Conservation (phyloP, 37 sponge, comb jelly and placozoan species). For the Halichondria panicea region DNA sequence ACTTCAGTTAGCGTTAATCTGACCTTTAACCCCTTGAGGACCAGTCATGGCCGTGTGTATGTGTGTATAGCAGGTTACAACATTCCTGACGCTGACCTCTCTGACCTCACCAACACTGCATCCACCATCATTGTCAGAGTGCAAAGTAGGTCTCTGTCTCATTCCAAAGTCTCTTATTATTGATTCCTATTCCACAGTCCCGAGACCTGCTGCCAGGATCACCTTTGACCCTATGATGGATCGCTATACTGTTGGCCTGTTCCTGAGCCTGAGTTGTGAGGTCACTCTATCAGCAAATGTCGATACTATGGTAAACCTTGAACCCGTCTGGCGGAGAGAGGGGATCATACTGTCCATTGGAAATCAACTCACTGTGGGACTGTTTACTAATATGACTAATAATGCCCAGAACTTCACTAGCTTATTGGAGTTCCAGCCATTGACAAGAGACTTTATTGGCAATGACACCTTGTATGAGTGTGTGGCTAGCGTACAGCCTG, state of each 20-base stretch:
- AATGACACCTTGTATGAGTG: not conserved
- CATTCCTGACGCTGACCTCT: not conserved
- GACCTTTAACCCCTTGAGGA: slow-evolving; percentile 13
- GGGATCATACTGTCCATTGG: not conserved
- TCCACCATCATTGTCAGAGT: not conserved
- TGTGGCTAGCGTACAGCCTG: not conserved
- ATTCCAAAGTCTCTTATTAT: too few relatives aligned
- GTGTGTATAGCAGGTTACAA: slow-evolving; percentile 2
- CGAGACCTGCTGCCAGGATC: not conserved
- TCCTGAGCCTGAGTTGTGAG: not conserved
- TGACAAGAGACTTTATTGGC: not conserved
- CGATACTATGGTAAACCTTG: not conserved
- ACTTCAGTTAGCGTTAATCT: not conserved
- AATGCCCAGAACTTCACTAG: not conserved
- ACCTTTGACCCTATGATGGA: not conserved
- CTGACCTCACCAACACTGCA: not conserved
- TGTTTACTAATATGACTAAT: not conserved
- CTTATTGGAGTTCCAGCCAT: not conserved
- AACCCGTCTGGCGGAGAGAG: not conserved
- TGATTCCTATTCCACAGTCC: not conserved
- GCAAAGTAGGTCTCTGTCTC: not conserved
- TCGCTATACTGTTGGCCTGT: too few relatives aligned
- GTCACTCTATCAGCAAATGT: not conserved
- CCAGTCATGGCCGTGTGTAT: slow-evolving; percentile 25
- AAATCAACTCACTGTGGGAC: not conserved